Evolutionary conservation across 2,113 vertebrate genomes (phyloP), one percentile per base, ranked within the genome.

Genomic region (Lichenostomus cassidix): DNA sequence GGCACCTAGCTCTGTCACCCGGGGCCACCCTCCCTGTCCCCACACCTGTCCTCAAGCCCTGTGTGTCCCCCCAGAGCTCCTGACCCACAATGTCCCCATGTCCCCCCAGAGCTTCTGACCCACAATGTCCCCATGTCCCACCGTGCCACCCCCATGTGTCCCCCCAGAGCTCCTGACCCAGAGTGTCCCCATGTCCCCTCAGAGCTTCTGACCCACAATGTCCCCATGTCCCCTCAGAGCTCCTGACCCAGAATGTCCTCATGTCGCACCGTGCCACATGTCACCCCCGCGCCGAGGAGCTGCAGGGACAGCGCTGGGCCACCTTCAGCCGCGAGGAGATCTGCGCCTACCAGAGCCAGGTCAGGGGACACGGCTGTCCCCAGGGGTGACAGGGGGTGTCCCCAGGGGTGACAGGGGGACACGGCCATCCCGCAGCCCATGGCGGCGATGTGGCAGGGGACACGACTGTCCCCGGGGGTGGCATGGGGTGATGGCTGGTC

Each of bases 191-290:
- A 58, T 5, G 7, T 21, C 42, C 17, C 80, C 44, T 2, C 96
- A 99, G 99, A 99, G 68, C 98, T 98, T 69, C 91, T 99, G 64
- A 98, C 98, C n/a, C n/a, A n/a, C n/a, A n/a, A n/a, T n/a, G n/a
- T n/a, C 28, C 50, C 27, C 24, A 58, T 5, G 7, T 21, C 42
- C 17, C 80, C 44, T 2, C 96, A 99, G 99, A 99, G 68, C 98
- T 98, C 70, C 91, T 99, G 64, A 98, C 98, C 11, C 98, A 98
- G 93, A 99, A 98, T 2, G 98, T 99, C 3, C 97, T 99, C 69
- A 98, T 98, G 44, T 99, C 98, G 12, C 98, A 99, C 97, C 96
- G 98, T 35, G 99, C 99, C 92, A 99, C 99, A 0, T 98, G 98
- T 55, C 98, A 99, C 96, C 98, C 97, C 76, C 93, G 96, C 31